A percentile compares a stretch with the other conserved stretches of the same genome.
phyloP scores from a whole-genome alignment of 2,113 vertebrate genomes.

The Pomatostomus ruficeps region DNA sequence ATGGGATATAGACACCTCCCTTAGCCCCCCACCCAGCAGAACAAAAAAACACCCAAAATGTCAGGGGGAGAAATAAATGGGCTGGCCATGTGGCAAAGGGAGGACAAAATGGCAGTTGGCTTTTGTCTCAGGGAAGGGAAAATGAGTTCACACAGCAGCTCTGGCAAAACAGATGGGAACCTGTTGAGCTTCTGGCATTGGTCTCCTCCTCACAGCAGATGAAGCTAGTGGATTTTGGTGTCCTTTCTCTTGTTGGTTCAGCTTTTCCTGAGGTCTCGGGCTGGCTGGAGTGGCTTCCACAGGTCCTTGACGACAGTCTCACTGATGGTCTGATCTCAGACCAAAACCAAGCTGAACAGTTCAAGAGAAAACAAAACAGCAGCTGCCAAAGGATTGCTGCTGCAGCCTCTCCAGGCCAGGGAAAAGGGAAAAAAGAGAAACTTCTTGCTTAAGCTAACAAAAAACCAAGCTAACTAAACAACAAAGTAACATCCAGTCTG shows the following conservation, averaged over 20 bases:
- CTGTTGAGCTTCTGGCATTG: not conserved
- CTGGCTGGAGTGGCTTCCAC: too few species aligned
- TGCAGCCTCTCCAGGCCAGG: not conserved
- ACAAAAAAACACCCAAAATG: not conserved
- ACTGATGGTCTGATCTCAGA: accelerated
- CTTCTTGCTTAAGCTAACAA: not conserved
- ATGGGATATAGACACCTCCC: too few species aligned
- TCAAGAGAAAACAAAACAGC: not conserved
- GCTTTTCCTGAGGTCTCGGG: not conserved
- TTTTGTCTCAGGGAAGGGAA: not conserved
- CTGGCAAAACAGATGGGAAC: not conserved
- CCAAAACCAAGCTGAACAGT: not conserved
- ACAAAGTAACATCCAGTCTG: accelerated
- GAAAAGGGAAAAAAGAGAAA: not conserved
- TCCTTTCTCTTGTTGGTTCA: not conserved
- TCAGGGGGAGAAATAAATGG: accelerated
- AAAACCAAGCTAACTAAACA: not conserved
- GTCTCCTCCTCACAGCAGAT: not conserved
- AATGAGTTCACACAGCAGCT: not conserved
- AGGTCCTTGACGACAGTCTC: accelerated
- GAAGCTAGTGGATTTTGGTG: not conserved
- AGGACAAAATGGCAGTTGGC: not conserved
- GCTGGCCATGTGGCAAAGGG: not conserved
- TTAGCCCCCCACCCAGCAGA: not conserved
- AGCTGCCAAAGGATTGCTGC: not conserved